Conservation (phyloP, 1,140 invertebrate species). For the Cydia amplana region DNA sequence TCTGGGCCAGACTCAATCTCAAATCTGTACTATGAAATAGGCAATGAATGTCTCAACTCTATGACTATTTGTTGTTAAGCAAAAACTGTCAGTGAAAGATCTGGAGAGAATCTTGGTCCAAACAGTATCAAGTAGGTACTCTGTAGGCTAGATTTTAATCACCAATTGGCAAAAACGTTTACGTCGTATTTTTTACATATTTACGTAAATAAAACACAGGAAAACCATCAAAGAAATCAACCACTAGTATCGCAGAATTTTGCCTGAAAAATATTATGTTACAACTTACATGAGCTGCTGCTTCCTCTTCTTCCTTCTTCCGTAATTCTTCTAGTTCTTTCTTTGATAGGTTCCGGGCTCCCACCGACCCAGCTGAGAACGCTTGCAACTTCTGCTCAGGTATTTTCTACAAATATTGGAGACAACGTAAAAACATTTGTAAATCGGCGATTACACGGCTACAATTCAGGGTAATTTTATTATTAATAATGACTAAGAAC, state of each 20-base stretch:
- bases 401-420: constrained; percentile 33
- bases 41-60: too few species aligned
- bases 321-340: constrained; percentile 92
- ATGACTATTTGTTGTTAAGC: too few species aligned
- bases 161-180: too few species aligned
- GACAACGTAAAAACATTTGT: neutral
- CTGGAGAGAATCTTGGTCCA: too few species aligned
- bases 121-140: too few species aligned
- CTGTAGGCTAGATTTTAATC: too few species aligned
- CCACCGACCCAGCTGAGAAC: constrained; percentile 81
- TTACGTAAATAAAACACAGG: too few species aligned
- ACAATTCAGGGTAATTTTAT: neutral
- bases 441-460: neutral
- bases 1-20: too few species aligned
- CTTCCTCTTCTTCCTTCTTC: constrained; percentile 94
- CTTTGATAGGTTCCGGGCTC: constrained; percentile 89
- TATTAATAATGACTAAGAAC: neutral
- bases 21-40: too few species aligned
- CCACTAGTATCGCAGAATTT: neutral
- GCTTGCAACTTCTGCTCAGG: constrained; percentile 35
- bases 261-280: neutral
- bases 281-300: constrained; percentile 83
- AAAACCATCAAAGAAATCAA: too few species aligned
- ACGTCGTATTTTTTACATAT: too few species aligned
- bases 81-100: too few species aligned